Evolutionary conservation across 2,888 invertebrate genomes (phyloP).

Genomic region (Rhyacophila evoluta): DNA sequence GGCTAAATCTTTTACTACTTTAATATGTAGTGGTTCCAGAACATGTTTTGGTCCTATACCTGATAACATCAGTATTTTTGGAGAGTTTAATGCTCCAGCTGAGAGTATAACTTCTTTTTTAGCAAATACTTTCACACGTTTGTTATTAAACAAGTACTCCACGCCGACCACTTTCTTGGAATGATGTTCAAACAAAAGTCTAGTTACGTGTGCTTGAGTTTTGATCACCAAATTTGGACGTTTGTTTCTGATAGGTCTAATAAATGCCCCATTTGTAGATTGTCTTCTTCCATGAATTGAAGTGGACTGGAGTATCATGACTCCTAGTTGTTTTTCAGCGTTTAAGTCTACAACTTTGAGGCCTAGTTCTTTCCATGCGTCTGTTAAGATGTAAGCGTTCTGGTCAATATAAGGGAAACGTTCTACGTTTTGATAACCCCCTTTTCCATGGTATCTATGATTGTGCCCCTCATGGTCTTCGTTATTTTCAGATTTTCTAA

Average conservation of each 20-base stretch:
- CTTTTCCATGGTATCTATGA: conserved; percentile 70
- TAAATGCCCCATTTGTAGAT: conserved; percentile 75
- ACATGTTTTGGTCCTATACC: conserved; percentile 75
- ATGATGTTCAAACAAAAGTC: conserved; percentile 71
- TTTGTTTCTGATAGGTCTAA: conserved; percentile 73
- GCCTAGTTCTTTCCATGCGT: conserved; percentile 75
- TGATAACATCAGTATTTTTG: conserved; percentile 75
- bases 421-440: conserved; percentile 76
- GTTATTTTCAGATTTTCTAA: conserved; percentile 76
- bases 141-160: conserved; percentile 65
- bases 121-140: conserved; percentile 64
- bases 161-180: conserved; percentile 69
- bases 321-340: conserved; percentile 71
- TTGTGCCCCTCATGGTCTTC: conserved; percentile 69
- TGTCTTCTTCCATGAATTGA: conserved; percentile 71
- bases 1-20: conserved; percentile 73
- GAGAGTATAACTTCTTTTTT: conserved; percentile 75
- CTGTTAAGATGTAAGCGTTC: conserved; percentile 70
- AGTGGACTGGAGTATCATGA: conserved; percentile 74
- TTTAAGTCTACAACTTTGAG: conserved; percentile 72
- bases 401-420: conserved; percentile 73
- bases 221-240: conserved; percentile 68
- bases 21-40: conserved; percentile 66
- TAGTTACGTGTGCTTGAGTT: conserved; percentile 69
- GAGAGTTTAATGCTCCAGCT: conserved; percentile 73